Base-by-base conservation (phyloP, 2,113 vertebrate genomes). In the Callorhinus ursinus region DNA sequence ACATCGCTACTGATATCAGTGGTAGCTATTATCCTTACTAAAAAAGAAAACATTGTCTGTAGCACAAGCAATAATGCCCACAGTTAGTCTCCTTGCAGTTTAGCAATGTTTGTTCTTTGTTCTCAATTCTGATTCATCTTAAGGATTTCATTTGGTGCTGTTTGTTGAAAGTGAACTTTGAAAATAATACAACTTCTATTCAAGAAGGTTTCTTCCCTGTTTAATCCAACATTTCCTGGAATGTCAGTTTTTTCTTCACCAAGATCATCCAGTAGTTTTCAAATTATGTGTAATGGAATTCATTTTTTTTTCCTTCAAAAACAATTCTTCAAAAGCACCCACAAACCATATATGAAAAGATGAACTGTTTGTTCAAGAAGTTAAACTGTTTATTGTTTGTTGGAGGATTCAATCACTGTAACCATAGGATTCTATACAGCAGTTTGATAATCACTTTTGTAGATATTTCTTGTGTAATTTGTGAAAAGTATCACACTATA, bases 281-380 rank as follows among this genome's bases (percentile, higher is more conserved):
- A 89, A 92, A 72, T 85, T 82, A 89, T 12, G 26, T 76, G 21
- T 55, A 71, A 81, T 74, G 53, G 9, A 93, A 93, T 96, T 49
- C 42, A 77, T 86, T 88, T 24, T 61, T 63, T 91, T 91, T 83
- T 8, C 42, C 26, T 77, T 57, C 61, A 82, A 94, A 93, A 57
- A 53, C 3, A 76, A 12, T 92, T 94, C 4, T 71, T 90, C 65
- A 26, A 95, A 95, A 94, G 49, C 46, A 69, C 21, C 15, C 28
- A 15, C 5, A 65, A 67, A 33, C 22, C 36, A 77, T 55, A 74
- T 55, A 71, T n/a, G 33, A 93, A 89, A 80, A 90, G 81, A 83
- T 93, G 53, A 96, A 81, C n/a, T 93, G 2, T 91, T 93, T 92
- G 15, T 87, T 95, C 31, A 87, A 72, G 33, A 96, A 84, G 76